These are phyloP conservation scores for Leuctra nigra DNA, from an alignment of 2,888 invertebrate species.

Conservation along the genomic window DNA sequence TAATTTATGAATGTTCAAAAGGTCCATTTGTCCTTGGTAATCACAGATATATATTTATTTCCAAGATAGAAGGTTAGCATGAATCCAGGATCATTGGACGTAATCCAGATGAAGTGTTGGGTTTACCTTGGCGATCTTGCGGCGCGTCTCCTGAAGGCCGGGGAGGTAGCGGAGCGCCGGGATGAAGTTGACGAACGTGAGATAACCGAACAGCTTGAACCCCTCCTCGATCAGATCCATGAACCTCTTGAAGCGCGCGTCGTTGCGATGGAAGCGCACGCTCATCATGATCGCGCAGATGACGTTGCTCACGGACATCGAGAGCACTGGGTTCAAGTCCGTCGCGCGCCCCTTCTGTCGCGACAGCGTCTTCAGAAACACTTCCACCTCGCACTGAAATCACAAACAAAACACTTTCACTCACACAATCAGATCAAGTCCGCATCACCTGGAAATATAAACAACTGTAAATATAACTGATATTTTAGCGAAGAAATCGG, in stretches of 20 bases:
- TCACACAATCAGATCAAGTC: not conserved
- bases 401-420: constrained; percentile 10
- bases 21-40: no score
- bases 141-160: constrained; percentile 44
- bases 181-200: constrained; percentile 76
- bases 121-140: constrained; percentile 49
- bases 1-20: no score
- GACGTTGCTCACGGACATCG: constrained; percentile 81
- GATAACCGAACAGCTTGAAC: constrained; percentile 76
- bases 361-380: constrained; percentile 59
- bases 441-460: not conserved
- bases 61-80: no score
- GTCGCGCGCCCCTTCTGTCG: constrained; percentile 59
- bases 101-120: no score
- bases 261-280: constrained; percentile 71
- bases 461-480: not conserved
- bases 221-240: constrained; percentile 88
- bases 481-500: not conserved
- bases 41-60: no score
- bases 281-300: constrained; percentile 89
- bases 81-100: no score
- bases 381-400: constrained; percentile 66
- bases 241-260: constrained; percentile 68
- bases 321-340: constrained; percentile 67
- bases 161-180: constrained; percentile 65